Conservation (phyloP, 2,113 vertebrate genomes). For the Chroicocephalus ridibundus region DNA sequence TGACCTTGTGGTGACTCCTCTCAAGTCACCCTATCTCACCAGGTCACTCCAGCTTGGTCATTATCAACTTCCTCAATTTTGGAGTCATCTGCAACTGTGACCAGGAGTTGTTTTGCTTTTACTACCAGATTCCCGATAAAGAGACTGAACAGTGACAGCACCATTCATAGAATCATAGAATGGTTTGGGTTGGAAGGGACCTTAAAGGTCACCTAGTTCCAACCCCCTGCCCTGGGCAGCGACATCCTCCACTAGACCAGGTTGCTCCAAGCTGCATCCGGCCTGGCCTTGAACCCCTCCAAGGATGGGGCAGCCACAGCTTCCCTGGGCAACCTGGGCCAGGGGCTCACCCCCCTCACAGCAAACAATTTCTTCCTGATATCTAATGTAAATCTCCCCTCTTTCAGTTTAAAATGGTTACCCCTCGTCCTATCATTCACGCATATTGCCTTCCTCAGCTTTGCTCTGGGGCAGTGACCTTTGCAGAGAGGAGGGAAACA, state of each 20-base stretch:
- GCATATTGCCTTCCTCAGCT: not conserved
- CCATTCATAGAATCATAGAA: not conserved
- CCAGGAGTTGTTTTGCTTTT: not conserved
- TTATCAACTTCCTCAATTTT: not conserved
- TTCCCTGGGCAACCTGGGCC: too few species aligned
- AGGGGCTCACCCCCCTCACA: too few species aligned
- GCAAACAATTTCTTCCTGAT: too few species aligned
- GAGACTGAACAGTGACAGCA: not conserved
- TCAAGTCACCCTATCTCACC: not conserved
- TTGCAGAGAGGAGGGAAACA: not conserved
- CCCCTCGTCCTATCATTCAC: not conserved
- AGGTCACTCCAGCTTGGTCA: not conserved
- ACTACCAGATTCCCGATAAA: not conserved
- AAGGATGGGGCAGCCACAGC: too few species aligned
- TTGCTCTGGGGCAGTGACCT: not conserved
- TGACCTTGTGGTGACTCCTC: fast-evolving
- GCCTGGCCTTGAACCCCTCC: too few species aligned
- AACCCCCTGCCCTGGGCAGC: too few species aligned
- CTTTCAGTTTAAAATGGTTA: too few species aligned
- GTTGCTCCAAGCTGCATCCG: too few species aligned
- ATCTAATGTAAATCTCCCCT: too few species aligned
- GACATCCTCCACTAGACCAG: too few species aligned
- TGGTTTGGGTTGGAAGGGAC: too few species aligned
- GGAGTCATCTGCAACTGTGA: not conserved
- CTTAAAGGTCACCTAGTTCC: too few species aligned